Percentiles rank a stretch among this genome's conserved stretches.
Conservation (phyloP, 2,113 vertebrate species). For the Cololabis saira region DNA sequence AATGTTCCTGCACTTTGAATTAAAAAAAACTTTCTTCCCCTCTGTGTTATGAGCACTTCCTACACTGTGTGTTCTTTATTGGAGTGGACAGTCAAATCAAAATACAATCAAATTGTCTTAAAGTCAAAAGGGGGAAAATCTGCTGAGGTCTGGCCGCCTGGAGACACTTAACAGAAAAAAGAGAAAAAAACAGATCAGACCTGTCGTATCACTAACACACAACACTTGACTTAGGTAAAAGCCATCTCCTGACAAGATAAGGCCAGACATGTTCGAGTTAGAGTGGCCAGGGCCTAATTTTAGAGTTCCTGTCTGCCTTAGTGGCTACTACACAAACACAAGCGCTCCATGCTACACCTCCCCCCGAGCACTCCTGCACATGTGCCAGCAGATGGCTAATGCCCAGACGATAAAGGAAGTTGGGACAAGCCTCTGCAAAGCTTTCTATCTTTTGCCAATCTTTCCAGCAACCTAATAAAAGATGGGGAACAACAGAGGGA, state of each 20-base stretch:
- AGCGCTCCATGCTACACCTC: constrained; percentile 32
- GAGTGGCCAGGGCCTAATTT: constrained; percentile 60
- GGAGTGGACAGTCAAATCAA: constrained; percentile 39
- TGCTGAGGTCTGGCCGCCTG: constrained; percentile 20
- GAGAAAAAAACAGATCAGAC: constrained; percentile 30
- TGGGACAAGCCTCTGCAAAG: constrained; percentile 52
- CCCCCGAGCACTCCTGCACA: constrained; percentile 53
- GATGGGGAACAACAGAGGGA: constrained; percentile 10
- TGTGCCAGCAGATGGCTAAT: constrained; percentile 73
- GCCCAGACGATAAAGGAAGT: constrained; percentile 63
- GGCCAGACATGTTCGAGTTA: constrained; percentile 54
- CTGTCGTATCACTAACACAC: constrained; percentile 24
- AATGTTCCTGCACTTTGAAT: constrained; percentile 30
- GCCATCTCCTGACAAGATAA: constrained; percentile 63
- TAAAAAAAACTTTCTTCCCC: neutral
- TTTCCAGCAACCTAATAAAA: constrained; percentile 54
- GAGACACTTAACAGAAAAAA: constrained; percentile 18
- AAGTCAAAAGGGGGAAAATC: constrained; percentile 47
- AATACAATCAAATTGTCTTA: constrained; percentile 46
- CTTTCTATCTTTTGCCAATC: constrained; percentile 61
- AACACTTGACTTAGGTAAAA: constrained; percentile 43
- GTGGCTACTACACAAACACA: constrained; percentile 58
- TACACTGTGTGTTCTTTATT: constrained; percentile 45
- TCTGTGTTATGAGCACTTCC: constrained; percentile 30
- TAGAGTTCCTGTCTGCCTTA: constrained; percentile 64